phyloP scores from a whole-genome alignment of 2,797 vertebrate species.

The Ctenopoma multispine region DNA sequence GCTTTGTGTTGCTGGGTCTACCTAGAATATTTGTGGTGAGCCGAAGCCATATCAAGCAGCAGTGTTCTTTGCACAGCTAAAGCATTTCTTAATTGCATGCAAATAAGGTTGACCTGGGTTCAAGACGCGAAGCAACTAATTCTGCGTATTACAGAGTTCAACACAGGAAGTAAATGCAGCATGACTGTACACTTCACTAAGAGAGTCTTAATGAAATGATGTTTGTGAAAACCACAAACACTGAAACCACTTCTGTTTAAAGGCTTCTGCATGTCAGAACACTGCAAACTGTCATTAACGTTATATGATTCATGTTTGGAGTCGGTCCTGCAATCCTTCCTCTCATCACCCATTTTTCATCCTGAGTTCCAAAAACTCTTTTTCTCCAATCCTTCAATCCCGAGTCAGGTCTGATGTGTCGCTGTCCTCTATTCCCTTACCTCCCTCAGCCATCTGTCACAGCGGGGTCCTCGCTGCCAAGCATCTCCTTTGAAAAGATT shows the following conservation, averaged over 20 bases:
- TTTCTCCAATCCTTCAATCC: conserved; percentile 63
- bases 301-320: conserved; percentile 65
- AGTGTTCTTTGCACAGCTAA: conserved; percentile 39
- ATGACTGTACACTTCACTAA: conserved; percentile 32
- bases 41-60: conserved; percentile 30
- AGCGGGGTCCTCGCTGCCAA: conserved; percentile 72
- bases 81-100: conserved; percentile 65
- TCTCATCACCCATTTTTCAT: conserved; percentile 63
- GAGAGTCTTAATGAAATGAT: conserved; percentile 43
- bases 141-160: conserved; percentile 37
- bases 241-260: conserved; percentile 42
- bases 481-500: conserved; percentile 69
- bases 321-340: conserved; percentile 50
- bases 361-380: conserved; percentile 58
- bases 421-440: conserved; percentile 72
- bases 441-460: conserved; percentile 83
- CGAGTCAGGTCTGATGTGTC: conserved; percentile 72
- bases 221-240: conserved; percentile 32
- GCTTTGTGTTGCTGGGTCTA: conserved; percentile 27
- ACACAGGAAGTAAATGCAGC: conserved; percentile 28
- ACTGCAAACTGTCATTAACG: conserved; percentile 63
- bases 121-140: conserved; percentile 40
- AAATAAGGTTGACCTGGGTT: conserved; percentile 72
- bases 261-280: conserved; percentile 36
- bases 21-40: conserved; percentile 30